A percentile compares a stretch with the other conserved stretches of the same genome.
These are phyloP conservation scores for Microtus richardsoni DNA, from an alignment of 2,113 vertebrate species.

Conservation along the genomic window DNA sequence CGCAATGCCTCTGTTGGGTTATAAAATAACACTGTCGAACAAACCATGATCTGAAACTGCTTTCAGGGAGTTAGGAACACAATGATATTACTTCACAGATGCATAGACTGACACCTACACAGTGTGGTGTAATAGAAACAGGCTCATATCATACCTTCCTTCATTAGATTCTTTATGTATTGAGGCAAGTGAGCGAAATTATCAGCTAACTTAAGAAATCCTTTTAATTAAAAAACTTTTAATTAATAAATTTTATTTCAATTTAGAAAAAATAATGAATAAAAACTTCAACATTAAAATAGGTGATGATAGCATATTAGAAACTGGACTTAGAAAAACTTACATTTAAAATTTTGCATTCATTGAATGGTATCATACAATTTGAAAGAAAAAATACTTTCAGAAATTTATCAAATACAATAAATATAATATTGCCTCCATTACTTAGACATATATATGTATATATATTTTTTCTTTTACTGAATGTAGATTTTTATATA, in stretches of 20 bases:
- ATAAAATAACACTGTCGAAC: background rate
- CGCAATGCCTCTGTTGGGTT: background rate
- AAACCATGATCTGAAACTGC: background rate
- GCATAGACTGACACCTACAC: background rate
- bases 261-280: background rate
- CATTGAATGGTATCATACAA: background rate
- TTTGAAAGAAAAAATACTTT: background rate
- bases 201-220: background rate
- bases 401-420: background rate
- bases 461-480: background rate
- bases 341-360: background rate
- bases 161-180: background rate
- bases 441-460: background rate
- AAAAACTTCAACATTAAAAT: background rate
- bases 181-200: background rate
- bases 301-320: background rate
- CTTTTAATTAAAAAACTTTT: background rate
- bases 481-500: background rate
- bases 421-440: background rate
- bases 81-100: background rate
- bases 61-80: background rate
- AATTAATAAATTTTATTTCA: background rate
- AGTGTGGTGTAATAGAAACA: background rate
- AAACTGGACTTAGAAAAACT: background rate
- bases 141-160: background rate